phyloP scores from a whole-genome alignment of 2,113 vertebrate genomes.

The Dryoscopus gambensis region DNA sequence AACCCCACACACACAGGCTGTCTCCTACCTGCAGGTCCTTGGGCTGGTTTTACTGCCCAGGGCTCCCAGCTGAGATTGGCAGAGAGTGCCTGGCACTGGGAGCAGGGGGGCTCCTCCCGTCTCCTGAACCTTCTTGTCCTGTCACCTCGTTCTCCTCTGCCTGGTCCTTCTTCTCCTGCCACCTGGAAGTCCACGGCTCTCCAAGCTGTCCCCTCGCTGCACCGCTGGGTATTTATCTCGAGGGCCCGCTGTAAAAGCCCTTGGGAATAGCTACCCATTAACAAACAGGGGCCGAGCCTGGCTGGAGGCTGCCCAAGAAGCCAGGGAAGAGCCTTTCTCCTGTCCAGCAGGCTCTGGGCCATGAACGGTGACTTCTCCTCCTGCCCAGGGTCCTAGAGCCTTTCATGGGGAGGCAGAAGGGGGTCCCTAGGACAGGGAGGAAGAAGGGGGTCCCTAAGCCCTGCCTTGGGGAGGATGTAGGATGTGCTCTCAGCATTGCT shows the following conservation, averaged over 20 bases:
- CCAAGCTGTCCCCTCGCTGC: fast-evolving
- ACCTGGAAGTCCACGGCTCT: neutral
- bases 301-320: neutral
- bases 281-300: neutral
- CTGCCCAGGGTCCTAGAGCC: neutral
- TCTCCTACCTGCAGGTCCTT: neutral
- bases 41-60: neutral
- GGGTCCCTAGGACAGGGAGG: neutral
- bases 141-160: neutral
- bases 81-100: neutral
- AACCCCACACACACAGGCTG: fast-evolving
- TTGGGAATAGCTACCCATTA: neutral
- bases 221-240: neutral
- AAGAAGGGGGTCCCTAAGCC: neutral
- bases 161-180: neutral
- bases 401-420: neutral
- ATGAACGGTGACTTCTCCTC: neutral
- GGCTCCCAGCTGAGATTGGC: neutral
- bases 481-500: fast-evolving
- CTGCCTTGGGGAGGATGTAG: neutral
- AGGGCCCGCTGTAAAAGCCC: neutral
- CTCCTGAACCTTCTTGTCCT: neutral
- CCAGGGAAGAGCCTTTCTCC: neutral
- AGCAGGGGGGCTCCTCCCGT: neutral
- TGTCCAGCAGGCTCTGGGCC: neutral